Conservation (phyloP, 2,113 vertebrate species). For the Nestor notabilis region DNA sequence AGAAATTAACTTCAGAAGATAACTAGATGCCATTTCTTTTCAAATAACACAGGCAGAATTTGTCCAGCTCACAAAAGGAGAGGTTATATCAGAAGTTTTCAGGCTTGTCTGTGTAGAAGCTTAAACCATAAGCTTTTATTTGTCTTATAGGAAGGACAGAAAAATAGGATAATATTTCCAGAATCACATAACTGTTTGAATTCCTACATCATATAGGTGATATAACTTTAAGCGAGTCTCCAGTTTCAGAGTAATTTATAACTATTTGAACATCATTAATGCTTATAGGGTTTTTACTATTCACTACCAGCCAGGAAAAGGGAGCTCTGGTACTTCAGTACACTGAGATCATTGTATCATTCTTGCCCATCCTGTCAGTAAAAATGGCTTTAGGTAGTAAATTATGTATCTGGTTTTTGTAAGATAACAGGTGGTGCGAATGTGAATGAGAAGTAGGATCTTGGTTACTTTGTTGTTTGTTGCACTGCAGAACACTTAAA, state of each 20-base stretch:
- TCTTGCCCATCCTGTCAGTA: background rate
- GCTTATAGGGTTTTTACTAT: background rate
- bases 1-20: background rate
- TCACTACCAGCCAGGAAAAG: background rate
- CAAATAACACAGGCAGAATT: background rate
- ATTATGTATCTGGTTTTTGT: background rate
- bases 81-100: background rate
- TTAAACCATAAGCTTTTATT: background rate
- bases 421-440: background rate
- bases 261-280: background rate
- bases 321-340: background rate
- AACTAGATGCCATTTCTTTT: background rate
- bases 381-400: background rate
- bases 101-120: background rate
- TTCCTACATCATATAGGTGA: background rate
- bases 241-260: background rate
- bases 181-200: background rate
- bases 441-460: background rate
- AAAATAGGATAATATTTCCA: background rate
- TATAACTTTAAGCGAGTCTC: background rate
- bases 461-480: background rate
- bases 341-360: background rate
- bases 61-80: background rate
- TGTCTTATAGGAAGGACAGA: background rate
- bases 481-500: background rate